Base-by-base conservation (phyloP, 2,113 vertebrate species). In the Psophia crepitans region DNA sequence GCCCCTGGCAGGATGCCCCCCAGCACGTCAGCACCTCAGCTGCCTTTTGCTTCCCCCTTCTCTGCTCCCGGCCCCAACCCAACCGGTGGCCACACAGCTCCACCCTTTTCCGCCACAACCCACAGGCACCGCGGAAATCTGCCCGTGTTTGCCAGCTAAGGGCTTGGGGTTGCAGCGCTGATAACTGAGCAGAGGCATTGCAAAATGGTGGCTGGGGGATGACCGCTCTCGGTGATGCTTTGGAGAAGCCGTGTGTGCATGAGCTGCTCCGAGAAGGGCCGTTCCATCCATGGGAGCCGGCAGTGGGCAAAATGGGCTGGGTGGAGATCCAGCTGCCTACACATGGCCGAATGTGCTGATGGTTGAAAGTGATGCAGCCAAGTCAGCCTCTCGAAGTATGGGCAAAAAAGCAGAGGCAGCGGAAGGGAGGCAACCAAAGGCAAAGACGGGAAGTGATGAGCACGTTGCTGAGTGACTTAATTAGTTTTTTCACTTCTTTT, bases 1-100 rank as follows among this genome's bases (percentile, higher is more conserved):
- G 63, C 18, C 35, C 22, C 51, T 4, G 8, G 69, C 78, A 92
- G 87, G 70, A 69, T 79, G 78, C 20, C 35, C 39, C 28, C 3
- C 1, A 2, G 30, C 23, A 54, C 1, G 0, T 54, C 33, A 56
- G 33, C 43, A 19, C 41, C 56, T 66, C 0, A 0, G 21, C 48
- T 64, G 51, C 33, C 4, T 66, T 76, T 89, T 0, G 0, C 32
- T 89, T 81, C 63, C 82, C 30, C 49, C 5, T 7, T 69, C 63
- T 87, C 43, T 3, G 8, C 33, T 33, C 53, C 60, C 0, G 1
- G 76, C 64, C 64, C 51, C n/a, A 37, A 21, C 68, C 33, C 33
- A 71, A n/a, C 37, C 7, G 0, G 9, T 0, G 2, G 35, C 71
- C 21, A 1, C 92, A 44, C 41, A 44, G 6, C 84, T 85, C 81